Base-by-base conservation (phyloP, 2,888 invertebrate species). In the Drosophila eohydei region DNA sequence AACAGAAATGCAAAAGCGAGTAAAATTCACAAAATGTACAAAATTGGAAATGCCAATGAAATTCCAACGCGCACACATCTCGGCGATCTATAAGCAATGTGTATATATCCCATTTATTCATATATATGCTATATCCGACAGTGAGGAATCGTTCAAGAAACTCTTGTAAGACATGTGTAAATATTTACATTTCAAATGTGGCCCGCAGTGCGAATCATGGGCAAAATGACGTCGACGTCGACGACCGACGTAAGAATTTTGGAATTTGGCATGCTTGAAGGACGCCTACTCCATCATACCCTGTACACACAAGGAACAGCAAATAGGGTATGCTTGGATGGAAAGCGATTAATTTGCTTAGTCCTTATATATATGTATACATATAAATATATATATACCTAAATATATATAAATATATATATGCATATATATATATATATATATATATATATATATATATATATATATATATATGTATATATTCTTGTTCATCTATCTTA, bases 221-320 rank as follows among this genome's bases (percentile, higher is more conserved):
- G 59, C 41, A 56, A 74, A 80, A 74, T 86, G 89, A 89, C 89
- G 84, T 87, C 78, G 82, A 81, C 83, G 81, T 81, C 89, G 88
- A 78, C 89, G 89, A 84, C 81, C 84, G 84, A 87, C 87, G 84
- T 89, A 87, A 89, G 87, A 85, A 89, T 85, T 85, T 85, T 85
- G 84, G 84, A 85, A 85, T 85, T 89, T 81, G 81, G 87, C 89
- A 81, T 83, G 89, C 71, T 77, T 65, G 84, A 85, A 89, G 84
- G 89, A 89, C 84, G 87, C 81, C 84, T 65, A 81, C 77, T 62
- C 1, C 12, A 2, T 11, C 12, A 56, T 56, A 56, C 56, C 43
- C 56, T 56, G 43, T 34, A 43, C 28, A n/a, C 16, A 30, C 8
- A 8, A 28, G 9, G 34, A 21, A 4, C 6, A 4, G n/a, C 3